phyloP scores from a whole-genome alignment of 2,888 invertebrate species.

The Fissipunctia ypsillon region DNA sequence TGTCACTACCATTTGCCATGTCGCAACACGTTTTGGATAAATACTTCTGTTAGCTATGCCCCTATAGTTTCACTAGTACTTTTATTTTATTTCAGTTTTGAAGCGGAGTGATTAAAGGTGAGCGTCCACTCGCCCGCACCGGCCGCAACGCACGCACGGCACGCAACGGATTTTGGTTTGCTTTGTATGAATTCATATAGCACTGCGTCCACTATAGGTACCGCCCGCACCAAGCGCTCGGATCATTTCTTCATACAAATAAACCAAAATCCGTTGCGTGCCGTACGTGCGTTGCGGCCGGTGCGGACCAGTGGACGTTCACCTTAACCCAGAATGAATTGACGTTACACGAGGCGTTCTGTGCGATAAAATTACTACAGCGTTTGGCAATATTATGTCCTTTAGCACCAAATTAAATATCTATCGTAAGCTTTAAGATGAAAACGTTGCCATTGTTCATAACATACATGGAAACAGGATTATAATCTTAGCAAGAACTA shows the following conservation, averaged over 20 bases:
- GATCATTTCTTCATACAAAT: too few relatives aligned
- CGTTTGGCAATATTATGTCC: not conserved
- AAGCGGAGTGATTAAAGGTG: too few relatives aligned
- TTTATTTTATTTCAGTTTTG: too few relatives aligned
- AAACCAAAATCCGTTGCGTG: too few relatives aligned
- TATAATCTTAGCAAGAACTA: not conserved
- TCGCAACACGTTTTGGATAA: slow-evolving; percentile 23
- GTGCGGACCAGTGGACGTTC: too few relatives aligned
- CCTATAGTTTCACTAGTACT: slow-evolving; percentile 29
- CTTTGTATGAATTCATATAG: too few relatives aligned
- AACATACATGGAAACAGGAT: not conserved
- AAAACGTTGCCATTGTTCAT: not conserved
- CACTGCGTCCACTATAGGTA: too few relatives aligned
- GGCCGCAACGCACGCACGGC: too few relatives aligned
- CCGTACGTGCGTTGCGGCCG: too few relatives aligned
- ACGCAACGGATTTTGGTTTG: too few relatives aligned
- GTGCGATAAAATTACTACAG: not conserved
- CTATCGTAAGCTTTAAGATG: not conserved
- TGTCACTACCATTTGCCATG: slow-evolving; percentile 18
- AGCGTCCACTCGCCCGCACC: too few relatives aligned
- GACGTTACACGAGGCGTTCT: slow-evolving; percentile 18
- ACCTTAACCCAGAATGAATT: slow-evolving; percentile 48
- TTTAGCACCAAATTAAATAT: not conserved
- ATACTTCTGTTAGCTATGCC: slow-evolving; percentile 2
- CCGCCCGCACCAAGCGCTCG: too few relatives aligned